Evolutionary conservation across 2,113 vertebrate species (phyloP), one percentile per base, ranked within the genome.

Genomic region (Dasypus novemcinctus): DNA sequence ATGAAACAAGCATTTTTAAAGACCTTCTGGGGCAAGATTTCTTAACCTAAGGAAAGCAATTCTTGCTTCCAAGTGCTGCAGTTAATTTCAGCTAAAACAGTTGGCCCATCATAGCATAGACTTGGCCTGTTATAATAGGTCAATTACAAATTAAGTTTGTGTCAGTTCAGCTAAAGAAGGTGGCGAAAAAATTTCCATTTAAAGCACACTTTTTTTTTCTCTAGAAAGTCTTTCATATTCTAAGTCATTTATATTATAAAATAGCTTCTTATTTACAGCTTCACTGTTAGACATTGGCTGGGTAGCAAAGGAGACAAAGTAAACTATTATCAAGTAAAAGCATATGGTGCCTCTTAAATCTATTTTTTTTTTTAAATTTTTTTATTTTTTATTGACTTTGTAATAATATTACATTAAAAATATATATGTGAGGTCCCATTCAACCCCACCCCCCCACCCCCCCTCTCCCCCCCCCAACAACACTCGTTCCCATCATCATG

Each of bases 161-260:
- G 38, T 74, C 41, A 41, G 81, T 71, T 31, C 68, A 96, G 84
- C 75, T 72, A 71, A 93, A 96, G 90, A 75, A 72, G 12, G 59
- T n/a, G 41, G 54, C 18, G n/a, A 66, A 92, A 91, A 43, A 31
- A 82, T 86, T 91, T 75, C 36, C 25, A 54, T 57, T 96, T 90
- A 52, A 95, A 90, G 31, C 20, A 84, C 75, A 68, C 38, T 81
- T 90, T 80, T 72, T 78, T 90, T 64, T 25, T 20, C 38, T 84
- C 5, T 71, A 63, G 46, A n/a, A 95, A 84, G 3, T 0, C n/a
- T 82, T 91, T 88, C 17, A 10, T 76, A 78, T 86, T 54, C 27
- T 68, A 93, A 96, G 25, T 87, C 36, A 64, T 89, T 61, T 90
- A 36, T 82, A 61, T 76, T 95, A 91, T 82, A 78, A 82, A 92